Evolutionary conservation across 35 echinoderm and acorn worm genomes (phyloP), one percentile per base, ranked within the genome.

Genomic region (Apostichopus californicus): DNA sequence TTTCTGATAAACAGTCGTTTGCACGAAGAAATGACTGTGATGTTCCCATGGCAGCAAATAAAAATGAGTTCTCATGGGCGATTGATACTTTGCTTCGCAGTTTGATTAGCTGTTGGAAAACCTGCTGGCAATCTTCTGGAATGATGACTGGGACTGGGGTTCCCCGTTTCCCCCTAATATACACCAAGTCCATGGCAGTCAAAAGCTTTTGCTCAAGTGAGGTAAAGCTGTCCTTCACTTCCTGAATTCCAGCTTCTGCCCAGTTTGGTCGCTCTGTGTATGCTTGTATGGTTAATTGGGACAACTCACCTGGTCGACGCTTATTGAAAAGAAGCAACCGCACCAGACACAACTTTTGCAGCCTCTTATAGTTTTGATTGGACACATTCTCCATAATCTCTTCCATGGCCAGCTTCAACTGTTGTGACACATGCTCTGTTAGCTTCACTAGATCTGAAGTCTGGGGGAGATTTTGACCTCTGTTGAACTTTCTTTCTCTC

Each of bases 91-190:
- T 54, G 28, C 91, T 21, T 5, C 90, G n/a, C 11, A 78, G 52
- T 15, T 57, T 20, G 2, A 87, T 52, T 18, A 95, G 82, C 2
- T 9, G 2, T 28, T 92, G 80, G 12, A 95, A 64, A 56, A n/a
- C 68, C 58, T 64, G 13, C 81, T 94, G 83, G 14, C 64, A 72
- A 11, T 80, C 79, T 59, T 58, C 5, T 28, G 93, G 84, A 17
- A 96, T 20, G 8, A 96, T 22, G 18, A 96, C 61, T 28, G 95
- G 93, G n/a, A 94, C 90, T 7, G 15, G 72, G 23, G 28, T 46
- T 73, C 28, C 87, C 18, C 78, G 6, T 91, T 93, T 91, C 77
- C 92, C 92, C 22, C 70, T 15, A 24, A 93, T 65, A 56, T 93
- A 72, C 83, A 93, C 83, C 25, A 79, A 26, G 6, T 81, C 77